Conservation (phyloP, 2,888 invertebrate genomes). For the Stomorhina lunata region DNA sequence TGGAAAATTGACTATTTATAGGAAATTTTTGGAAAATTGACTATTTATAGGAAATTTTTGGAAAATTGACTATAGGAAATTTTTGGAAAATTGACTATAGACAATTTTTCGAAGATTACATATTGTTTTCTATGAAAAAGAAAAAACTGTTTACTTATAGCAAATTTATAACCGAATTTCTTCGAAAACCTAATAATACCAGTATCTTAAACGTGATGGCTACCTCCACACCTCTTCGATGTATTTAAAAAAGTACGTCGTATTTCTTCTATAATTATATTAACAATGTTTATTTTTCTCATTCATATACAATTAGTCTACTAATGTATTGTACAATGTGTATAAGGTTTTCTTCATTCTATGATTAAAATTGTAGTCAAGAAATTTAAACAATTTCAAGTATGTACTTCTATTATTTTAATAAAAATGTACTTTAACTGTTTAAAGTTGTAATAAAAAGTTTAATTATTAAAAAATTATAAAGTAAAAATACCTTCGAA, state of each 20-base stretch:
- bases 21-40: too few relatives aligned
- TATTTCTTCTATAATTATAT: conserved; percentile 21
- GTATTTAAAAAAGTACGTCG: conserved; percentile 14
- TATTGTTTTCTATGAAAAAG: too few relatives aligned
- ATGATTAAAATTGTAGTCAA: not conserved
- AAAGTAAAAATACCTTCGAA: not conserved
- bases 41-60: too few relatives aligned
- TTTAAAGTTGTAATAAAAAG: not conserved
- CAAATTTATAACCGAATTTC: too few relatives aligned
- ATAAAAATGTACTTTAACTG: not conserved
- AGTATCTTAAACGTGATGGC: not conserved
- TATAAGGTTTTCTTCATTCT: conserved; percentile 14
- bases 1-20: too few relatives aligned
- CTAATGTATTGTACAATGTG: too few relatives aligned
- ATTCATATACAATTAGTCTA: conserved; percentile 9
- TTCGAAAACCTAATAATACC: too few relatives aligned
- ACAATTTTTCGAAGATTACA: too few relatives aligned
- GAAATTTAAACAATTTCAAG: not conserved
- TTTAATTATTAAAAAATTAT: not conserved
- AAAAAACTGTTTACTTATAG: too few relatives aligned
- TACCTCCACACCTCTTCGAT: not conserved
- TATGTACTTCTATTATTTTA: not conserved
- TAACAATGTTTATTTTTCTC: conserved; percentile 11
- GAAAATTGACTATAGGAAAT: too few relatives aligned
- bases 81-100: too few relatives aligned